A percentile compares a stretch with the other conserved stretches of the same genome.
These are phyloP conservation scores for Tangara arthus DNA, from an alignment of 2,797 vertebrate genomes.

Conservation along the genomic window DNA sequence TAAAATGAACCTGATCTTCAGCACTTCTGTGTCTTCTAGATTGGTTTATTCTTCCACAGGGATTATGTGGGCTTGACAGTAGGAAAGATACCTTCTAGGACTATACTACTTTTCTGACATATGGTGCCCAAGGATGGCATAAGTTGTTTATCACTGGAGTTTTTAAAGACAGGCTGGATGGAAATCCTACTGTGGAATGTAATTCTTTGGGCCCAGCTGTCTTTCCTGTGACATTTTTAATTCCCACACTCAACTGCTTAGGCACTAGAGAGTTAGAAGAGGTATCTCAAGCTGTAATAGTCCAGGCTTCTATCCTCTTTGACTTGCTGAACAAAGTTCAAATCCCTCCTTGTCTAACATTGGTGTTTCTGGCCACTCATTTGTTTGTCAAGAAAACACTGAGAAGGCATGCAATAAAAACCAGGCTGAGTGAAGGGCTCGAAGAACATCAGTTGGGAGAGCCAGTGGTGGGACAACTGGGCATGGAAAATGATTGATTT, in stretches of 20 bases:
- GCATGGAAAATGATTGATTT: slow-evolving; percentile 52
- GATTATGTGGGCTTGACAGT: not conserved
- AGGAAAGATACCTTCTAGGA: not conserved
- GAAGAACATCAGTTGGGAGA: not conserved
- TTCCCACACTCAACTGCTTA: not conserved
- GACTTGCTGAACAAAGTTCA: not conserved
- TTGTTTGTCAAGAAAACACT: slow-evolving; percentile 46
- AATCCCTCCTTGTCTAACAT: not conserved
- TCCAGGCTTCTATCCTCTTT: not conserved
- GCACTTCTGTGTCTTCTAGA: not conserved
- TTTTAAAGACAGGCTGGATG: not conserved
- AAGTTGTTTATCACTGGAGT: not conserved
- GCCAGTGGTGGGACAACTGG: slow-evolving; percentile 32
- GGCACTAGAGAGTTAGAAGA: not conserved
- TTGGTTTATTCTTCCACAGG: not conserved
- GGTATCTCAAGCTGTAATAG: not conserved
- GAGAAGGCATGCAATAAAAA: slow-evolving; percentile 14
- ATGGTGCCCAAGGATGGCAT: not conserved
- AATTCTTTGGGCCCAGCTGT: not conserved
- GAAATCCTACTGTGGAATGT: not conserved
- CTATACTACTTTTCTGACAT: not conserved
- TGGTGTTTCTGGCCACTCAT: not conserved
- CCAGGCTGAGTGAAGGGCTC: not conserved
- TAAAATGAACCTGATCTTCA: not conserved
- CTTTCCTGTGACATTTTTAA: not conserved